Evolutionary conservation across 1,140 invertebrate species (phyloP).

Genomic region (Wasmannia auropunctata): DNA sequence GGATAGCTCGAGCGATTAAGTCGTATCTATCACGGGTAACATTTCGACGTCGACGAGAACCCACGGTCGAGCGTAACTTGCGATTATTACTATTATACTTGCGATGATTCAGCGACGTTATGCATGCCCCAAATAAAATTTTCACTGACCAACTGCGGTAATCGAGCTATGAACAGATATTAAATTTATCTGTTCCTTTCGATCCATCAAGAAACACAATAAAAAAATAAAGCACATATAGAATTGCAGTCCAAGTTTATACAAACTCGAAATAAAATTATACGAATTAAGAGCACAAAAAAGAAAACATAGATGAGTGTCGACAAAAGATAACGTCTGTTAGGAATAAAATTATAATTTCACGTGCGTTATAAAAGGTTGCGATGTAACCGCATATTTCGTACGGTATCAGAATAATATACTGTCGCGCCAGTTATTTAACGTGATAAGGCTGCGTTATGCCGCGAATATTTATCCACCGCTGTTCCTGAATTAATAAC

Average conservation of each 20-base stretch:
- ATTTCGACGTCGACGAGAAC: constrained; percentile 29
- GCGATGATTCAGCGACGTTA: constrained; percentile 1
- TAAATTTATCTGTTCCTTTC: not conserved
- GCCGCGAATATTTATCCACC: constrained; percentile 56
- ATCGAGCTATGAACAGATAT: not conserved
- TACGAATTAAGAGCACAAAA: not conserved
- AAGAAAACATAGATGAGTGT: not conserved
- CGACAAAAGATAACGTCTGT: not conserved
- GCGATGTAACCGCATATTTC: not conserved
- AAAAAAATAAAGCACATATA: not conserved
- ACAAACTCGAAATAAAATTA: not conserved
- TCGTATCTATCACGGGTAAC: constrained; percentile 30
- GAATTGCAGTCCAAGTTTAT: not conserved
- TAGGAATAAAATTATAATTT: constrained; percentile 14
- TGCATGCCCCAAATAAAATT: not conserved
- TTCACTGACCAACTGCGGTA: not conserved
- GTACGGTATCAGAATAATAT: constrained; percentile 41
- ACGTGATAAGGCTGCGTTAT: constrained; percentile 48
- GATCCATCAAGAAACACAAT: not conserved
- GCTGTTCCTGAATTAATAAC: constrained; percentile 56
- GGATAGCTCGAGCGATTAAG: constrained; percentile 57
- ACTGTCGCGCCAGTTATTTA: constrained; percentile 54
- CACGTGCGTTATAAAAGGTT: not conserved
- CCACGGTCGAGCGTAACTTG: not conserved
- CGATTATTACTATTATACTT: constrained; percentile 39